These are phyloP conservation scores for Coccyzus lansbergi DNA, from an alignment of 2,797 vertebrate species.

Conservation along the genomic window DNA sequence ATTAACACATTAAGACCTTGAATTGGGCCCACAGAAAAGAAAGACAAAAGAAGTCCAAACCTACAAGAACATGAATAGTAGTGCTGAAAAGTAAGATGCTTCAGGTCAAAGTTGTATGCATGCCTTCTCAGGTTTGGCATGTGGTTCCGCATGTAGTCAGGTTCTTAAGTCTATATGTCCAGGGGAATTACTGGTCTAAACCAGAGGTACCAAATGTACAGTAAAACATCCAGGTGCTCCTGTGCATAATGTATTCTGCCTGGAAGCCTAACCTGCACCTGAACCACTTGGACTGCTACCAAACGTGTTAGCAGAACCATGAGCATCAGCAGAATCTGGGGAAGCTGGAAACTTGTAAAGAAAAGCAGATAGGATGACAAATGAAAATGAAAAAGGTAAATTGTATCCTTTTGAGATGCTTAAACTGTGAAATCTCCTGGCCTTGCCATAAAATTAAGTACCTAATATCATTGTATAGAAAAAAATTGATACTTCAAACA, in stretches of 20 bases:
- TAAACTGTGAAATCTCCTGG: neutral
- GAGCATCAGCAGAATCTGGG: neutral
- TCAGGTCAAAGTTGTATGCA: neutral
- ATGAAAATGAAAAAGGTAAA: conserved; percentile 17
- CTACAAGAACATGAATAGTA: neutral
- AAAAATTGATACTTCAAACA: neutral
- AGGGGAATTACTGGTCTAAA: neutral
- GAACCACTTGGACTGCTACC: neutral
- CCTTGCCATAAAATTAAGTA: neutral
- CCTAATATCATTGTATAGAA: neutral
- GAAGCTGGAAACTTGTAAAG: neutral
- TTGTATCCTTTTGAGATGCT: neutral
- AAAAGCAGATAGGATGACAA: neutral
- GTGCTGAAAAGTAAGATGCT: neutral
- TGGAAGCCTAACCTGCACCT: neutral
- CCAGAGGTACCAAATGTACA: neutral
- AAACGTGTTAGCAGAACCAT: neutral
- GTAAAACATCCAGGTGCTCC: neutral
- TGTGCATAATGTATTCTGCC: neutral
- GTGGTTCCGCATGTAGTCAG: neutral
- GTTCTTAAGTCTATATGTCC: neutral
- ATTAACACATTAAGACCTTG: neutral
- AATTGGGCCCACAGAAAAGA: neutral
- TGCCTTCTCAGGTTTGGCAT: neutral
- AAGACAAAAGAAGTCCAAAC: neutral